Base-by-base conservation (phyloP, 2,113 vertebrate genomes). In the Aix galericulata region DNA sequence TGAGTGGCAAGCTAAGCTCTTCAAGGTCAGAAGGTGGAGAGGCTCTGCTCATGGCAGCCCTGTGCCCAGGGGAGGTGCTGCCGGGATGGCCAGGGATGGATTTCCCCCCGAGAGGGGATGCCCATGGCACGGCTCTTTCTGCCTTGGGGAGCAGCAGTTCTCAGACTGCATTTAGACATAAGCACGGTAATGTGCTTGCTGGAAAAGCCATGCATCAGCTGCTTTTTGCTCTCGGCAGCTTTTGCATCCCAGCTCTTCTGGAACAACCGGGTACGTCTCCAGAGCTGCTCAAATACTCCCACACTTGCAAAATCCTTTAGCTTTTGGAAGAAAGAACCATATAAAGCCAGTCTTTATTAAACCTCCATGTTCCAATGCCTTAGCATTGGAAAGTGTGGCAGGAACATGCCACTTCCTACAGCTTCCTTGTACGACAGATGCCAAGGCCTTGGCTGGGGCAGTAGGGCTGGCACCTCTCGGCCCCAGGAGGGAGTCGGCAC, bases 1-100 rank as follows among this genome's bases (percentile, higher is more conserved):
- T 69, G 71, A 87, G 60, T 23, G 25, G 78, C 60, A 67, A 82
- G 71, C 71, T 89, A 44, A 93, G 81, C 72, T 97, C 77, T 84
- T 94, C 78, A 85, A 80, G 84, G 94, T 84, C 87, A 92, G 91
- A 42, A 91, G 81, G 89, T 82, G 67, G 63, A 56, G 87, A 73
- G 69, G 69, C 50, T 85, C 17, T 8, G 71, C 25, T 52, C 50
- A 34, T 69, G 75, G 79, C 67, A 73, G 71, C 52, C 23, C 62
- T 6, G 1, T 73, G 83, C 34, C 66, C 40, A 0, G 1, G 64
- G 60, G 56, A 71, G 71, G 69, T 63, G 74, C 48, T 78, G 23
- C 32, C 1, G 3, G 31, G 16, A 9, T 32, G 67, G 50, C 64
- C 42, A n/a, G 46, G 56, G 52, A 25, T 27, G 64, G 1, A 32